Conservation (phyloP, 2,113 vertebrate species). For the Galbula dea region DNA sequence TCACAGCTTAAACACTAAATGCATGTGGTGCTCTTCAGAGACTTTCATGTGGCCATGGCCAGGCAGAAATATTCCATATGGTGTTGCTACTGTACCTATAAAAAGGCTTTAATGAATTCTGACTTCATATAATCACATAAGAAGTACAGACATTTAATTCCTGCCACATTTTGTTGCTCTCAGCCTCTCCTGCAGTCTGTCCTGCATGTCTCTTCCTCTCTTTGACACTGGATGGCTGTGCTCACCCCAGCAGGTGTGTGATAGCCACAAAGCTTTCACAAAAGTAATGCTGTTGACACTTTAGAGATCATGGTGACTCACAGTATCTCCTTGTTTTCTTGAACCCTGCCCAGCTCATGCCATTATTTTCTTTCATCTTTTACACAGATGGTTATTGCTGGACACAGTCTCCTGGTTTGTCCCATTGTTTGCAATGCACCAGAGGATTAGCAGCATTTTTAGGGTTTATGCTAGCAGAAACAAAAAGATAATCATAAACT, state of each 20-base stretch:
- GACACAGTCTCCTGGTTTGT: not conserved
- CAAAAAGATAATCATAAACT: not conserved
- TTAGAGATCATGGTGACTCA: not conserved
- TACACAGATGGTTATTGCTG: not conserved
- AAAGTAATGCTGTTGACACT: not conserved
- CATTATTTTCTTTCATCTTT: not conserved
- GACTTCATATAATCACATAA: not conserved
- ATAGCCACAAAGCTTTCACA: not conserved
- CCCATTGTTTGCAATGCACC: not conserved
- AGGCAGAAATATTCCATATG: constrained; percentile 46
- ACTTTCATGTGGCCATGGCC: not conserved
- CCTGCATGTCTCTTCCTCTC: not conserved
- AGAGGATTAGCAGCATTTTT: not conserved
- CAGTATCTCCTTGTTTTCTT: not conserved
- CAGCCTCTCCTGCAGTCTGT: not conserved
- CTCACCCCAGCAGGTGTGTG: not conserved
- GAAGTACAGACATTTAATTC: not conserved
- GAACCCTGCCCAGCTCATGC: not conserved
- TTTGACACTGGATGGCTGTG: not conserved
- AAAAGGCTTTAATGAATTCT: constrained; percentile 56
- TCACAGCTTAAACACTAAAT: not conserved
- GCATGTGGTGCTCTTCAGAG: constrained; percentile 1
- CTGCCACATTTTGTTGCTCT: constrained; percentile 30
- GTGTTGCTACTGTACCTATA: constrained; percentile 38
- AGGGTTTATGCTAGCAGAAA: not conserved